phyloP scores from a whole-genome alignment of 2,888 invertebrate genomes.

The Drosophila borborema region DNA sequence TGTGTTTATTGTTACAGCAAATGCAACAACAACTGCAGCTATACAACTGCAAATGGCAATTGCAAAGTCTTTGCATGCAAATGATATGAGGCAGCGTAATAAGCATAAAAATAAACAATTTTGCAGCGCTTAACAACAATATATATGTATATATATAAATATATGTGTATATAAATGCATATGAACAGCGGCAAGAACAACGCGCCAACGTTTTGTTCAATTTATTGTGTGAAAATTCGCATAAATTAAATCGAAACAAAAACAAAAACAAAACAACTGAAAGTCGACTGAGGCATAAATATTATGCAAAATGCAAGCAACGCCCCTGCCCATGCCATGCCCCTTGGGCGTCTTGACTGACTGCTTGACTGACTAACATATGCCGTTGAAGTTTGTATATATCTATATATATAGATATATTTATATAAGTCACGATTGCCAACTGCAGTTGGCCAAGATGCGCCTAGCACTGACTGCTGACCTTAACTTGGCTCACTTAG shows the following conservation, averaged over 20 bases:
- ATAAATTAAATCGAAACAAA: slow-evolving; percentile 67
- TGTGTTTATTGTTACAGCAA: slow-evolving; percentile 69
- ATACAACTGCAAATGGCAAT: slow-evolving; percentile 42
- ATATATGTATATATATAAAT: slow-evolving; percentile 15
- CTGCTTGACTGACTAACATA: slow-evolving; percentile 32
- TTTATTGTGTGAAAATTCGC: slow-evolving; percentile 81
- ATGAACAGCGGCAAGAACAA: slow-evolving; percentile 20
- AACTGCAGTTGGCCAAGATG: slow-evolving; percentile 48
- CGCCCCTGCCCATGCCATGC: slow-evolving; percentile 25
- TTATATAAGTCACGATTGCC: slow-evolving; percentile 60
- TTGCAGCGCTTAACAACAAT: slow-evolving; percentile 51
- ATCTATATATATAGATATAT: not conserved
- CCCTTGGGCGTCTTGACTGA: slow-evolving; percentile 4
- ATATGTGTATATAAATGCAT: slow-evolving; percentile 2
- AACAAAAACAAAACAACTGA: slow-evolving; percentile 19
- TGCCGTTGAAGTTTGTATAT: slow-evolving; percentile 33
- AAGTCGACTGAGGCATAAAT: slow-evolving; percentile 70
- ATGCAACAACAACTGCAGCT: slow-evolving; percentile 15
- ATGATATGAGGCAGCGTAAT: slow-evolving; percentile 70
- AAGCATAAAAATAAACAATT: slow-evolving; percentile 78
- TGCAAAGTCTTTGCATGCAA: slow-evolving; percentile 64
- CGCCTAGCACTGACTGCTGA: slow-evolving; percentile 61
- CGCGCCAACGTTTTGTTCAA: slow-evolving; percentile 72
- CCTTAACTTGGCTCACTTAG: slow-evolving; percentile 63
- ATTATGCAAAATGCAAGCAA: slow-evolving; percentile 76